A percentile compares a stretch with the other conserved stretches of the same genome.
Conservation (phyloP, 2,113 vertebrate genomes). For the Cygnus buccinator region DNA sequence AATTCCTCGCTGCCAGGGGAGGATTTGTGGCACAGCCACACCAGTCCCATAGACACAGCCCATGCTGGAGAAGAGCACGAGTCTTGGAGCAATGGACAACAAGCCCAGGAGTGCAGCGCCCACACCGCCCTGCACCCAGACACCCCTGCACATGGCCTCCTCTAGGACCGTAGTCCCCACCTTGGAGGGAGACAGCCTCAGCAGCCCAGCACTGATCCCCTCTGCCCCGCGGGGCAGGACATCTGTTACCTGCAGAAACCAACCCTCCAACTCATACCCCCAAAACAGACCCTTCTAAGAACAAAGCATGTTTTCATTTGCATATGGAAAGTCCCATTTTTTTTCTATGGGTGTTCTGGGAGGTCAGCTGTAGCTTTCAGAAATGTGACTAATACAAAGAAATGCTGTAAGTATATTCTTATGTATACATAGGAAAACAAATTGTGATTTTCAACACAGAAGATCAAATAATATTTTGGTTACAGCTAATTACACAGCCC, state of each 20-base stretch:
- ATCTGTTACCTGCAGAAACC: neutral
- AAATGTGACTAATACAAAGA: neutral
- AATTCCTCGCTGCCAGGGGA: too few species aligned
- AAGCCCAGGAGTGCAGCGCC: too few species aligned
- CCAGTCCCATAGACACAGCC: too few species aligned
- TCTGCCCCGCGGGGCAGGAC: accelerated
- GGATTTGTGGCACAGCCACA: too few species aligned
- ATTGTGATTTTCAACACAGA: constrained; percentile 61
- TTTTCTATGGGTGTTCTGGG: neutral
- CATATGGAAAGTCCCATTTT: constrained; percentile 15
- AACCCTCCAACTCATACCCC: neutral
- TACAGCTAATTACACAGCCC: constrained; percentile 72
- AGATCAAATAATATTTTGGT: constrained; percentile 66
- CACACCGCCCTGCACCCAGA: too few species aligned
- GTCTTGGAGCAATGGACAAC: too few species aligned
- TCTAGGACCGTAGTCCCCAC: neutral
- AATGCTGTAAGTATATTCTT: neutral
- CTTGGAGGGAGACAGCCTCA: neutral
- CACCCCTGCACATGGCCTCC: neutral
- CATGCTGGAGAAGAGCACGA: too few species aligned
- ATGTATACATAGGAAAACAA: constrained; percentile 49
- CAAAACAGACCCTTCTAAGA: neutral
- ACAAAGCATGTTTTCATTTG: constrained; percentile 35
- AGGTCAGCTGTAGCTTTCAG: neutral
- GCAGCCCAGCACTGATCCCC: neutral